Evolutionary conservation across 1,140 invertebrate species (phyloP).

Genomic region (Drosophila serrata): DNA sequence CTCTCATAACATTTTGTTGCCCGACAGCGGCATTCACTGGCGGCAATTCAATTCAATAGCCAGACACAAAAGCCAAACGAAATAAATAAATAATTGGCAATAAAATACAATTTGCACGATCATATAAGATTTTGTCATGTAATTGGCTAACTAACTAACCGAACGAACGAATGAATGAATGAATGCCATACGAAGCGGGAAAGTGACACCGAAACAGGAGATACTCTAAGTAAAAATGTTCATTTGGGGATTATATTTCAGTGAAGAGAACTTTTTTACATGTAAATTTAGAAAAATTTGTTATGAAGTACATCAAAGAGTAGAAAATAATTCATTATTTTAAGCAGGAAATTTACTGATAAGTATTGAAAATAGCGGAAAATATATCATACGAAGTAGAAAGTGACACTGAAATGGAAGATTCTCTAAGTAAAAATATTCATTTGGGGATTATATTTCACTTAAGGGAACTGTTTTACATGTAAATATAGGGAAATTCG

Average conservation of each 20-base stretch:
- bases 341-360: too few relatives aligned
- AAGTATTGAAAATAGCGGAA: too few relatives aligned
- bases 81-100: conserved; percentile 83
- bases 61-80: conserved; percentile 64
- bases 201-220: not conserved
- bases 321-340: too few relatives aligned
- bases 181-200: conserved; percentile 12
- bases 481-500: not conserved
- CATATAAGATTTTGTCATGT: conserved; percentile 67
- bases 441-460: not conserved
- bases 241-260: not conserved
- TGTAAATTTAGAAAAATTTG: not conserved
- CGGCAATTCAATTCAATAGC: conserved; percentile 41
- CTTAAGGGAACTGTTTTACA: too few relatives aligned
- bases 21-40: conserved; percentile 32
- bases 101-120: conserved; percentile 84
- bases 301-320: not conserved
- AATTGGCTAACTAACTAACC: conserved; percentile 45
- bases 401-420: too few relatives aligned
- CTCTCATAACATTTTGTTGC: conserved; percentile 42
- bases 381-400: too few relatives aligned
- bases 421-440: too few relatives aligned
- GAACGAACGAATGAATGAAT: conserved; percentile 20
- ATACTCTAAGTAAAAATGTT: not conserved
- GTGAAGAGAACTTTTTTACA: too few relatives aligned